Evolutionary conservation across 2,888 invertebrate species (phyloP), one percentile per base, ranked within the genome.

Genomic region (Athrips mouffetella): DNA sequence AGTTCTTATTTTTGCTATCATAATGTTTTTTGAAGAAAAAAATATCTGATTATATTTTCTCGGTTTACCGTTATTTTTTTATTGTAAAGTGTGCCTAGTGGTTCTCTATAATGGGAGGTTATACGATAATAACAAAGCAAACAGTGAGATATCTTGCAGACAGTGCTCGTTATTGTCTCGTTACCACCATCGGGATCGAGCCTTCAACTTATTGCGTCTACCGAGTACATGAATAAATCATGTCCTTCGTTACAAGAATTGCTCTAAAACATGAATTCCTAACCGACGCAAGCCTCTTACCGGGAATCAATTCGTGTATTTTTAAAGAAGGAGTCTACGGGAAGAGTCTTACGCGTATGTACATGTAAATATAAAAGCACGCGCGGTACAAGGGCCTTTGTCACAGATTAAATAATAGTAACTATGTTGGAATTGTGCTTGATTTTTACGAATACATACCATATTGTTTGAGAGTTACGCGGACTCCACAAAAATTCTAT

Each of bases 171-270:
- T 79, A 80, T 76, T 71, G 74, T 76, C 75, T 77, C 78, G 65
- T 80, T 78, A 80, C 78, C 79, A 82, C 78, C 76, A 63, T 63
- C 59, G 59, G 60, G 66, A 68, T 70, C 67, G 77, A 74, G 71
- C 70, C 73, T 70, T 63, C 66, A 73, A 79, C 79, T 81, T 78
- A 80, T 76, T 74, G 76, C 73, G 72, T 80, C 80, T 76, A 70
- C 77, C 62, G 59, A 71, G 70, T 70, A 62, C 63, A 86, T 86
- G 86, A 86, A 86, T 86, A 86, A 85, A 74, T 82, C 85, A 86
- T 86, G 72, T 62, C 67, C 68, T 77, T 85, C 85, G 82, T 85
- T 85, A 84, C 73, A 80, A 80, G 79, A 79, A 78, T 77, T 72
- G 79, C 71, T 75, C 70, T 75, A 76, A 80, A 80, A 69, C 65